Percentiles rank a stretch among this genome's conserved stretches.
Conservation (phyloP, 23 tunicate genomes). For the Aplidium turbinatum region DNA sequence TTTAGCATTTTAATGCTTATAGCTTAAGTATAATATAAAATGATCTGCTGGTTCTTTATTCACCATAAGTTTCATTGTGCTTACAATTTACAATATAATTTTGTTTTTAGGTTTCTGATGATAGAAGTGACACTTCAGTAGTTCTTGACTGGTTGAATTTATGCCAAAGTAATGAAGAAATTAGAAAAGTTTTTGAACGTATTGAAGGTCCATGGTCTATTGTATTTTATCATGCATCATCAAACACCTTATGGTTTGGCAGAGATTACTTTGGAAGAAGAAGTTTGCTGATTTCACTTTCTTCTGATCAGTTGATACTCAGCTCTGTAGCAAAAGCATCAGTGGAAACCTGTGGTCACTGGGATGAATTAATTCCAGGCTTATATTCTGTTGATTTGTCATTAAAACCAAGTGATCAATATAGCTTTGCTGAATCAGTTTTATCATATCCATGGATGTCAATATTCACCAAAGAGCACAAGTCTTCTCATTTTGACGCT, state of each 20-base stretch:
- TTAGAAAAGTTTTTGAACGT: slow-evolving; percentile 20
- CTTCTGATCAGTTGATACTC: background rate
- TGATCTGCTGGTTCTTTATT: too few species aligned
- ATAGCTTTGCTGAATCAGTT: background rate
- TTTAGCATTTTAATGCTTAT: too few species aligned
- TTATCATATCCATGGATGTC: slow-evolving; percentile 53
- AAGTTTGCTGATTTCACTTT: slow-evolving; percentile 44
- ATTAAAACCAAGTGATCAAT: background rate
- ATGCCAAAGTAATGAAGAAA: background rate
- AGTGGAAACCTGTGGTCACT: too few species aligned
- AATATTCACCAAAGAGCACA: slow-evolving; percentile 13
- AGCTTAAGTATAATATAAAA: too few species aligned
- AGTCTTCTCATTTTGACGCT: too few species aligned
- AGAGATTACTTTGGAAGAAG: slow-evolving; percentile 91
- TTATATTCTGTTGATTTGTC: slow-evolving; percentile 33
- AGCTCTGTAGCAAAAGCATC: slow-evolving; percentile 23
- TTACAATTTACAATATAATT: too few species aligned
- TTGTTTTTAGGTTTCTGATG: slow-evolving; percentile 44
- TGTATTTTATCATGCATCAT: slow-evolving; percentile 49
- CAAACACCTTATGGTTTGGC: slow-evolving; percentile 62
- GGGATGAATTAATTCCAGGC: slow-evolving; percentile 77
- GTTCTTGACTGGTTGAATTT: slow-evolving; percentile 20
- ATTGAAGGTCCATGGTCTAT: slow-evolving; percentile 83
- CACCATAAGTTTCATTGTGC: too few species aligned
- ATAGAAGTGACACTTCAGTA: slow-evolving; percentile 54